Base-by-base conservation (phyloP, 2,113 vertebrate species). In the Protobothrops mucrosquamatus region DNA sequence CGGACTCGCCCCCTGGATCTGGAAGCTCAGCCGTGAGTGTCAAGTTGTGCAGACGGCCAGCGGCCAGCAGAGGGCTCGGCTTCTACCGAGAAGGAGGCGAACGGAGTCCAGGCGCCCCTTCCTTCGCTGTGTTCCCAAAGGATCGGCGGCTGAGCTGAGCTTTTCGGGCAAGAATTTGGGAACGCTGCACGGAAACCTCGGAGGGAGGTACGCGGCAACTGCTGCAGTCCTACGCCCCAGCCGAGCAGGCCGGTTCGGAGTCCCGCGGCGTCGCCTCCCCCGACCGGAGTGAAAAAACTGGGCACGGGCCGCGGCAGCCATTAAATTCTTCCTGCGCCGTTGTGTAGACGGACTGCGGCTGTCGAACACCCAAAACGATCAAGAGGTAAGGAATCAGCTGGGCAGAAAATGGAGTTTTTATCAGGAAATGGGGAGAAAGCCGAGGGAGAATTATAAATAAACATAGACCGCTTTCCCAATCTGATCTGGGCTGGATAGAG, bases 41-140 rank as follows among this genome's bases (percentile, higher is more conserved):
- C 61, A 52, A 46, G 15, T 64, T 18, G 3, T 22, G 46, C 56
- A 92, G 91, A 8, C 24, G 22, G 81, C 12, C 89, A 23, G 85
- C 23, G 20, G 51, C 88, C 92, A 59, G 87, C 64, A 92, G 92
- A 57, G 87, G 92, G 92, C 64, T 89, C 64, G 52, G 92, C 2
- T 34, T 57, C 1, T 89, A 57, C 6, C 11, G 24, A 1, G 48
- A 59, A 29, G 39, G 59, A 29, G 59, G 5, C 7, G 54, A 12
- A 85, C 29, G 86, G 20, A 69, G 18, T 2, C 23, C 81, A 0
- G 9, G 15, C 57, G 48, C 1, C 11, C 23, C 43, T 29, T 46
- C 54, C 86, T 24, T 29, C 8, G 34, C 46, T 12, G 8, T 92
- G 34, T 29, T 18, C 23, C 34, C 52, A 20, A 1, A 1, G 3